Evolutionary conservation across 2,888 invertebrate genomes (phyloP), one percentile per base, ranked within the genome.

Genomic region (Apodemia duryi): DNA sequence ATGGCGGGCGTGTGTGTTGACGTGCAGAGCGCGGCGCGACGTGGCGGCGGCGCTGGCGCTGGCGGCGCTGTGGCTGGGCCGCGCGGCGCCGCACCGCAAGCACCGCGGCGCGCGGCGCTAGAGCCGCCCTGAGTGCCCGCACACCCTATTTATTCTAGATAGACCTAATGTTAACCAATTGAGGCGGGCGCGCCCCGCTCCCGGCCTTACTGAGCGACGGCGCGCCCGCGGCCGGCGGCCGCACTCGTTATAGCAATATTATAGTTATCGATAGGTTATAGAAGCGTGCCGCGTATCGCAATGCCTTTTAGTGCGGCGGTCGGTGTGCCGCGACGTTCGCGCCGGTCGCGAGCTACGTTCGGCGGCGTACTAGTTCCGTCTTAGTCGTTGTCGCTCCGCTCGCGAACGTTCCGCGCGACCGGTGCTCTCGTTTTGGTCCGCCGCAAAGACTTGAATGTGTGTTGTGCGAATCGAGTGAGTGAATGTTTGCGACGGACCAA

Each of bases 101-200:
- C 92, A 92, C 81, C 92, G 92, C 86, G 92, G 92, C 87, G 91
- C 90, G 84, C 90, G 92, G 90, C 90, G 83, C 84, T 90, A 88
- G 90, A 91, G 81, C 92, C 92, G 78, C 91, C 91, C 85, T 91
- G 91, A 91, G 81, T 82, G 67, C 68, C 65, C 73, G 69, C 73
- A 67, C 77, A 70, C 77, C 76, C 76, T 87, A 88, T 88, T 88
- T 86, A 88, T 88, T 88, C 84, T 91, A 91, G 91, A 91, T 91
- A 91, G 91, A 86, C 79, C 84, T 91, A 91, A 90, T 87, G 84
- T 89, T 88, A 88, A 86, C 85, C 84, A 86, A 86, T 86, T 85
- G 81, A 78, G 82, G 83, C 82, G 84, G 81, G 79, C 82, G 82
- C 80, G 81, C 79, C 78, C 75, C 75, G 79, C 74, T 80, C 79